Evolutionary conservation across 2,113 vertebrate species (phyloP).

Genomic region (Cheilinus undulatus): DNA sequence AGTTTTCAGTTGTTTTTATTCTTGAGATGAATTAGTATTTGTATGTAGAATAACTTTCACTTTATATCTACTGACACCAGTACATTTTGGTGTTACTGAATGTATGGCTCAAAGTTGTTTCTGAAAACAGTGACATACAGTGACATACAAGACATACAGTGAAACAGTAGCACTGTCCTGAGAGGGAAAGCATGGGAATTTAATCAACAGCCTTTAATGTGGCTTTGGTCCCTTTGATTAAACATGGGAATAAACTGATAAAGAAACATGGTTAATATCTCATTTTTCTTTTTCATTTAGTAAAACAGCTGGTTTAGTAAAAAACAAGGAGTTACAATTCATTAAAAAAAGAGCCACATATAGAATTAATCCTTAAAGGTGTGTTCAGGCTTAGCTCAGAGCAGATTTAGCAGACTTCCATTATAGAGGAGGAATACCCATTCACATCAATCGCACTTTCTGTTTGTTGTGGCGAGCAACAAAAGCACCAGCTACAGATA

Average conservation of each 20-base stretch:
- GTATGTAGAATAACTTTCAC: too few relatives aligned
- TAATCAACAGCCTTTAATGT: constrained; percentile 7
- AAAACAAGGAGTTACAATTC: constrained; percentile 16
- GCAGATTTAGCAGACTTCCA: neutral
- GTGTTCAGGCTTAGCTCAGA: constrained; percentile 28
- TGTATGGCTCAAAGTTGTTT: too few relatives aligned
- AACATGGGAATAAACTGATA: neutral
- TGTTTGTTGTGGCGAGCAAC: neutral
- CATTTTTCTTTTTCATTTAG: neutral
- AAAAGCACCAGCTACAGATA: too few relatives aligned
- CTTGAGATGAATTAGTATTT: too few relatives aligned
- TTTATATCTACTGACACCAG: neutral
- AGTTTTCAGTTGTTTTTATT: too few relatives aligned
- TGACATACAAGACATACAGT: constrained; percentile 1
- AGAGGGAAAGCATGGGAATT: neutral
- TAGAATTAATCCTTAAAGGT: neutral
- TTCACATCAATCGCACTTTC: too few relatives aligned
- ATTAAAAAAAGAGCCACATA: constrained; percentile 8
- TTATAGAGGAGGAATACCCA: neutral
- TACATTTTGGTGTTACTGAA: neutral
- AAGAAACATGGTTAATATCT: neutral
- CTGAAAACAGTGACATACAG: too few relatives aligned
- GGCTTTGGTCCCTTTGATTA: constrained; percentile 48
- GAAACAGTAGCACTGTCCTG: constrained; percentile 31
- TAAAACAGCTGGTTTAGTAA: neutral